A percentile compares a stretch with the other conserved stretches of the same genome.
Conservation (phyloP, 2,888 invertebrate genomes). For the Morpho deidamia region DNA sequence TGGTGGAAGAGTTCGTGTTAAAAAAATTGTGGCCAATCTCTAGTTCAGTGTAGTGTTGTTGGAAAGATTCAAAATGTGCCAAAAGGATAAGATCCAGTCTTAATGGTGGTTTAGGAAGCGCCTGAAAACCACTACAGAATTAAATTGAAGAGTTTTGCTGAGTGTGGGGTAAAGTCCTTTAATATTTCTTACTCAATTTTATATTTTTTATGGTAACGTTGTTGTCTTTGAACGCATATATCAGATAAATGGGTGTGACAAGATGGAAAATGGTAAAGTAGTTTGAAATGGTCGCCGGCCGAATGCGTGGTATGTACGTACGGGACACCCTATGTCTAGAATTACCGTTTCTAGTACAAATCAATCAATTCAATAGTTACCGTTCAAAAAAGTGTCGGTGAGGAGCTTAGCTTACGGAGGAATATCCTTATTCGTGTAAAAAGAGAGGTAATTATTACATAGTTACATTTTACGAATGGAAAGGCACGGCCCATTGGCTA, state of each 20-base stretch:
- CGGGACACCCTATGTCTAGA: constrained; percentile 24
- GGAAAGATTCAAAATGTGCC: constrained; percentile 71
- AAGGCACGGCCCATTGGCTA: constrained; percentile 56
- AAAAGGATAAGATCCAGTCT: constrained; percentile 74
- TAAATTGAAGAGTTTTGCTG: constrained; percentile 68
- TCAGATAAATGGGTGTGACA: constrained; percentile 27
- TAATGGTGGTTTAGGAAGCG: constrained; percentile 71
- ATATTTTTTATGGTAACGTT: constrained; percentile 33
- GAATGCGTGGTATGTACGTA: constrained; percentile 27
- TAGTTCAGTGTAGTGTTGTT: constrained; percentile 68
- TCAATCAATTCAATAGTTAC: constrained; percentile 22
- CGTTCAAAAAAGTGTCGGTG: constrained; percentile 9
- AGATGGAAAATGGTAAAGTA: constrained; percentile 16
- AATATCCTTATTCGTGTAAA: constrained; percentile 21
- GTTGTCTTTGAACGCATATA: constrained; percentile 23
- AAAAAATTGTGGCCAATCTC: constrained; percentile 60
- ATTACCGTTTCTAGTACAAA: constrained; percentile 25
- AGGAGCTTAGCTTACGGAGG: constrained; percentile 20
- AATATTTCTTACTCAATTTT: constrained; percentile 35
- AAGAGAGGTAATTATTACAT: constrained; percentile 11
- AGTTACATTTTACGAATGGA: neutral
- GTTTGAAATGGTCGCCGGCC: constrained; percentile 33
- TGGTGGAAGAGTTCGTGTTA: constrained; percentile 67
- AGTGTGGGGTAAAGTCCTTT: constrained; percentile 72
- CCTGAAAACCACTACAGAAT: constrained; percentile 63